A percentile compares a stretch with the other conserved stretches of the same genome.
Conservation (phyloP, 1,140 invertebrate species). For the Tetramorium simillimum region DNA sequence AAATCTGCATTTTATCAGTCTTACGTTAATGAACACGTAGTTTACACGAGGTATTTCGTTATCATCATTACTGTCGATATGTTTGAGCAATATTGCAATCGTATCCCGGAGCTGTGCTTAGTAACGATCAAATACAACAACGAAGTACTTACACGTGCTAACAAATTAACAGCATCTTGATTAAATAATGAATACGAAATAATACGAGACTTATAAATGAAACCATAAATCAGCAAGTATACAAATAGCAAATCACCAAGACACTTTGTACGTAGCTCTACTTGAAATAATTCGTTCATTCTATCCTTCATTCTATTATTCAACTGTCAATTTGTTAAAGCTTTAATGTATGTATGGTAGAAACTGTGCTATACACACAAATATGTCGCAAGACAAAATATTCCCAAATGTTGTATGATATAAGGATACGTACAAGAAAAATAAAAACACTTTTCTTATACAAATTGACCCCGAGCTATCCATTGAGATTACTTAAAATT, state of each 20-base stretch:
- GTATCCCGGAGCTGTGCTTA: constrained; percentile 77
- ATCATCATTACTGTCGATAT: constrained; percentile 52
- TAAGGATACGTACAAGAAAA: too few species aligned
- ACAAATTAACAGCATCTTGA: constrained; percentile 77
- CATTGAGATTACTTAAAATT: too few species aligned
- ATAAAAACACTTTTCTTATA: too few species aligned
- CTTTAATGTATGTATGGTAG: not conserved
- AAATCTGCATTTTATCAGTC: constrained; percentile 62
- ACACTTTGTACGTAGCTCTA: too few species aligned
- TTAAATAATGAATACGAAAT: constrained; percentile 69
- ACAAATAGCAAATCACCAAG: not conserved
- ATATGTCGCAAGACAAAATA: not conserved
- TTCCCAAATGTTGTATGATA: not conserved
- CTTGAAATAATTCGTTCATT: not conserved
- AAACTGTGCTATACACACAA: too few species aligned
- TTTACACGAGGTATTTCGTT: constrained; percentile 70
- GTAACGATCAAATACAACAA: constrained; percentile 66
- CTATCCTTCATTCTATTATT: not conserved
- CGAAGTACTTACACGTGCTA: constrained; percentile 63
- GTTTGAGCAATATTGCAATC: constrained; percentile 80
- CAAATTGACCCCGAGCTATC: too few species aligned
- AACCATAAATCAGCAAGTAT: not conserved
- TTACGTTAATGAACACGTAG: constrained; percentile 64
- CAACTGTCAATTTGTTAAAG: not conserved
- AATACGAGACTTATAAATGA: constrained; percentile 29